Base-by-base conservation (phyloP, 2,797 vertebrate genomes). In the Paedocypris micromegethes region DNA sequence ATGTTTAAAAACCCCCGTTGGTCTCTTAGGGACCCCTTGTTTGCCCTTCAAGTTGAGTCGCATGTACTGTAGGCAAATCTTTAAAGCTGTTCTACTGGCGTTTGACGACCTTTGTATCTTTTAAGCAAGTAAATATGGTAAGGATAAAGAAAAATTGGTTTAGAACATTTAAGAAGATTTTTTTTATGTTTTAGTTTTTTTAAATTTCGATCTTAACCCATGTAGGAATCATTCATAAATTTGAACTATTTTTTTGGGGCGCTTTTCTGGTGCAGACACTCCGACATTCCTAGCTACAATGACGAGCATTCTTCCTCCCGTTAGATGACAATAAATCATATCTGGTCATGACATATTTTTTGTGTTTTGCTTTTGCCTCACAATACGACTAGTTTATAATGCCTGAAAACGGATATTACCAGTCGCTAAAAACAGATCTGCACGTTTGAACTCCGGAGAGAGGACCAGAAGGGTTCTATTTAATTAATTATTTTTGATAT, bases 11-110 rank as follows among this genome's bases (percentile, higher is more conserved):
- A 79, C 72, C 47, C 47, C 56, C 52, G 55, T 60, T 53, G 68
- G 56, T 72, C 77, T 68, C 75, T 70, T 59, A 65, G 71, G 79
- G 75, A 47, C 76, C 78, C 78, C 79, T 81, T 61, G 67, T 76
- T 77, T 23, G 53, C 73, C 66, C 75, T 76, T 81, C 76, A 72
- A 74, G 78, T 64, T 68, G 79, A 79, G 81, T 79, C 64, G 82
- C 82, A 89, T 88, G 89, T 89, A 89, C 87, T 88, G 88, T 89
- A 86, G 79, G 60, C 77, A 64, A 9, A 60, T 47, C 46, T 8
- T 5, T 8, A 76, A 70, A 88, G 89, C 85, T 83, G 86, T 89
- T 85, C 86, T 86, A 23, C 23, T 23, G 23, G 23, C 23, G 23
- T 23, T 23, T 1, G 23, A 23, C 23, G 23, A 23, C 23, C 23